Conservation (phyloP, 2,797 vertebrate species). For the Aeoliscus strigatus region DNA sequence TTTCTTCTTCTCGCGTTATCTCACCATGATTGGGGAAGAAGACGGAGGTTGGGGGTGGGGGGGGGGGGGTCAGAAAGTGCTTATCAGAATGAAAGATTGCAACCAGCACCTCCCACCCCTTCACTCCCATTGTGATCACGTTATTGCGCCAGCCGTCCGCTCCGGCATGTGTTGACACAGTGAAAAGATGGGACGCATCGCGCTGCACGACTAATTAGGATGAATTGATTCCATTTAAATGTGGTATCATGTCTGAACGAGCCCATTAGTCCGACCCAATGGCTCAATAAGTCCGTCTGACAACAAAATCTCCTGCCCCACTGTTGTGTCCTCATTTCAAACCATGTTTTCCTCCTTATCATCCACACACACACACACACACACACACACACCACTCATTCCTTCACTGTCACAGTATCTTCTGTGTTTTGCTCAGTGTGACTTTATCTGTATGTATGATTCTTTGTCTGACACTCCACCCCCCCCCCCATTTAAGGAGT, state of each 20-base stretch:
- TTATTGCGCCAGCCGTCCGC: constrained; percentile 55
- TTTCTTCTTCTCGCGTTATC: constrained; percentile 34
- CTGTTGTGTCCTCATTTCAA: constrained; percentile 22
- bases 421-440: constrained; percentile 29
- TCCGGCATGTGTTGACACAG: constrained; percentile 70
- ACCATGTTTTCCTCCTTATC: constrained; percentile 26
- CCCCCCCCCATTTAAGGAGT: constrained; percentile 24
- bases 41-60: constrained; percentile 19
- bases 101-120: constrained; percentile 49
- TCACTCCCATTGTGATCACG: constrained; percentile 63
- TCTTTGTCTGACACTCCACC: constrained; percentile 24
- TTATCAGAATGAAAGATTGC: constrained; percentile 73
- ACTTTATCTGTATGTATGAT: constrained; percentile 26
- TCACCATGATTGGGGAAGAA: constrained; percentile 18
- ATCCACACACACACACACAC: no score
- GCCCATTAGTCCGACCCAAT: constrained; percentile 66
- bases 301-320: constrained; percentile 41
- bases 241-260: constrained; percentile 67
- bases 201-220: constrained; percentile 74
- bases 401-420: constrained; percentile 28
- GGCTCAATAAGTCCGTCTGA: constrained; percentile 59
- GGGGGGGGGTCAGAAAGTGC: constrained; percentile 31
- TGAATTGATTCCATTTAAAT: constrained; percentile 75
- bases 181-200: constrained; percentile 58
- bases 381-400: constrained; percentile 15